Conservation (phyloP, 35 echinoderm and acorn worm species). For the Ptychodera flava region DNA sequence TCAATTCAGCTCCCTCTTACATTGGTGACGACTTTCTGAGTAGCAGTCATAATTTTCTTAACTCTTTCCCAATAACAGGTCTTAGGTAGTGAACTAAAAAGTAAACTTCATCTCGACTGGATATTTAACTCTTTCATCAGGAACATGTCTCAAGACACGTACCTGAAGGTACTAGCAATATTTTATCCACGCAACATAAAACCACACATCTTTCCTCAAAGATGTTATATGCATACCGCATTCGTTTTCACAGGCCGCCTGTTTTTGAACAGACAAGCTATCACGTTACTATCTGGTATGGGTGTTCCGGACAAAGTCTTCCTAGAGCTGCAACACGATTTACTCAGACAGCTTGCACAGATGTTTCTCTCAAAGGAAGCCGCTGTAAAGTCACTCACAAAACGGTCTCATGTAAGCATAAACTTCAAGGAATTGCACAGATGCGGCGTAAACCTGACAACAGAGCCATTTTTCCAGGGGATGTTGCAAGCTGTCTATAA, state of each 20-base stretch:
- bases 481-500: conserved; percentile 3
- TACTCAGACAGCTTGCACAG: neutral
- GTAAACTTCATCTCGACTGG: no score
- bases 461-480: conserved; percentile 12
- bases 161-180: no score
- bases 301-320: conserved; percentile 9
- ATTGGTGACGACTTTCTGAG: no score
- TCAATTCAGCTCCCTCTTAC: no score
- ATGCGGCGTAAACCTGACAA: conserved; percentile 7
- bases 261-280: conserved; percentile 15
- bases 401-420: neutral
- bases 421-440: neutral
- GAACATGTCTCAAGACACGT: no score
- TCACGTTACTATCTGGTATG: conserved; percentile 4
- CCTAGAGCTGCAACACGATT: neutral
- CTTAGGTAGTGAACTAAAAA: no score
- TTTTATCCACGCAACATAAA: no score
- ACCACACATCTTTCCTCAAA: no score
- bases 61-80: no score
- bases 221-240: no score
- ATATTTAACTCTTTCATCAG: no score
- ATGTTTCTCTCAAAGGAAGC: conserved; percentile 4
- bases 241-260: conserved; percentile 9
- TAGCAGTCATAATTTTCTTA: no score
- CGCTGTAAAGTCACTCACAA: conserved; percentile 8